Conservation (phyloP, 1,140 invertebrate genomes). For the Papilio dardanus region DNA sequence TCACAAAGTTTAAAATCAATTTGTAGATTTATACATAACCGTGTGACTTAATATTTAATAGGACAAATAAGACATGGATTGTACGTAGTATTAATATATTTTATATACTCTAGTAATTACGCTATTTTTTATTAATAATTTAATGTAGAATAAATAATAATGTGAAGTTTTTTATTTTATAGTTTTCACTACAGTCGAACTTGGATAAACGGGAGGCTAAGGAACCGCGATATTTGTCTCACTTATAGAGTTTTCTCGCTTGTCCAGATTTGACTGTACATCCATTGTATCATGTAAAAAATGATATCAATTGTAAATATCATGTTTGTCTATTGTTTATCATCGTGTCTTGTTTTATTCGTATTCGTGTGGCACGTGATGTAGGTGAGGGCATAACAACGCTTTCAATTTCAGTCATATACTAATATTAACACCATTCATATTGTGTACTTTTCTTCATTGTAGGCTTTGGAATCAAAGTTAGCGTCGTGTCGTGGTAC, state of each 20-base stretch:
- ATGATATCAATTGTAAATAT: neutral
- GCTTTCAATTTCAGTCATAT: conserved; percentile 55
- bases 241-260: too few relatives aligned
- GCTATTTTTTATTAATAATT: neutral
- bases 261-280: too few relatives aligned
- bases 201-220: too few relatives aligned
- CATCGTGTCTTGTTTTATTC: neutral
- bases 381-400: conserved; percentile 49
- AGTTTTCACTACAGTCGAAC: neutral
- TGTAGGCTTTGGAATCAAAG: conserved; percentile 83
- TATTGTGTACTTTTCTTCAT: conserved; percentile 80
- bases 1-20: neutral
- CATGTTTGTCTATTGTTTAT: conserved; percentile 19
- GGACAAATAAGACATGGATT: neutral
- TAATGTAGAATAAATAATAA: neutral
- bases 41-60: neutral
- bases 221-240: too few relatives aligned
- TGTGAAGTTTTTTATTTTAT: conserved; percentile 8
- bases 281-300: neutral
- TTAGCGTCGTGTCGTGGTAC: conserved; percentile 83
- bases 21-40: neutral
- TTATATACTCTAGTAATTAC: neutral
- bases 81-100: neutral
- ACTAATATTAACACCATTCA: conserved; percentile 80
- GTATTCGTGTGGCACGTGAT: neutral